phyloP scores from a whole-genome alignment of 2,888 invertebrate species.

The Drosophila merina region DNA sequence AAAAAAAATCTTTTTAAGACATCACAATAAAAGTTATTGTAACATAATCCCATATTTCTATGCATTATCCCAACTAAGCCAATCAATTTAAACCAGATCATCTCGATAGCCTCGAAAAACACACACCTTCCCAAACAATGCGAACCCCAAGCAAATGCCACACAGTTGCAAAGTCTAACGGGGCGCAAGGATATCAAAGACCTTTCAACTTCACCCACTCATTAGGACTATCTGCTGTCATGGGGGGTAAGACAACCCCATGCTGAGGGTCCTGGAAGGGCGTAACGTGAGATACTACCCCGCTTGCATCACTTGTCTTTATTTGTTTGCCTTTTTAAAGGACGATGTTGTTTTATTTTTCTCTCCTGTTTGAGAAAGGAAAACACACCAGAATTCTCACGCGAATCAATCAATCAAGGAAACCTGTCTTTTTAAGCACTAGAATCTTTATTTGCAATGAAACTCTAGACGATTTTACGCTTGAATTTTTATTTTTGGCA shows the following conservation, averaged over 20 bases:
- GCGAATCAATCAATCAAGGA: constrained; percentile 65
- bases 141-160: constrained; percentile 18
- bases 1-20: not conserved
- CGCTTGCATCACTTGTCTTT: constrained; percentile 19
- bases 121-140: constrained; percentile 5
- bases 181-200: constrained; percentile 19
- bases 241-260: constrained; percentile 64
- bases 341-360: not conserved
- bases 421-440: constrained; percentile 50
- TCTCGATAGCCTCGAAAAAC: constrained; percentile 13
- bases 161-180: constrained; percentile 59
- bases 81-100: constrained; percentile 26
- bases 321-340: constrained; percentile 43
- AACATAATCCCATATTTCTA: constrained; percentile 48
- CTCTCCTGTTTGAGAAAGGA: constrained; percentile 56
- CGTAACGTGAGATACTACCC: constrained; percentile 58
- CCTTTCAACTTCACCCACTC: constrained; percentile 35
- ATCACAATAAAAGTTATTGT: constrained; percentile 40
- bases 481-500: constrained; percentile 49
- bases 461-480: constrained; percentile 71
- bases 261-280: constrained; percentile 53
- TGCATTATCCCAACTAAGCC: constrained; percentile 23
- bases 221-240: constrained; percentile 53
- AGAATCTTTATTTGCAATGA: constrained; percentile 72
- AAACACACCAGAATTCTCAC: constrained; percentile 70